Conservation (phyloP, 2,888 invertebrate genomes). For the Nomada flava region DNA sequence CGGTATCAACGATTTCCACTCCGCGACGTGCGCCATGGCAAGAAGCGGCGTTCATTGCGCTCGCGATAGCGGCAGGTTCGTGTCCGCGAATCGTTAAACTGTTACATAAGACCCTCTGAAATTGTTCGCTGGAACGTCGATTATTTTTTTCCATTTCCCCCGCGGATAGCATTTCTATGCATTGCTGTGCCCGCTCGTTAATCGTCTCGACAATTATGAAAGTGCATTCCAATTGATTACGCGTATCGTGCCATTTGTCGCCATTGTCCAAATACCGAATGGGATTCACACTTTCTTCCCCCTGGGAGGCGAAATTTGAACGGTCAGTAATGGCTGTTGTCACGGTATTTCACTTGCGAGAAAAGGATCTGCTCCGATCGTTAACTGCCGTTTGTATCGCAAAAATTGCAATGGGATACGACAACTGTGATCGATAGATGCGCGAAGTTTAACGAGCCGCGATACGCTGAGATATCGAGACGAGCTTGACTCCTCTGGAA, state of each 20-base stretch:
- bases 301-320: no score
- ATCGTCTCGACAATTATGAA: background rate
- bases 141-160: background rate
- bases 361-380: no score
- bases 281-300: no score
- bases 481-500: background rate
- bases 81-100: slow-evolving; percentile 48
- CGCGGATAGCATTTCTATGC: background rate
- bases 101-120: slow-evolving; percentile 34
- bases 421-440: background rate
- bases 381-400: no score
- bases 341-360: no score
- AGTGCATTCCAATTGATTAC: background rate
- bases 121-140: slow-evolving; percentile 19
- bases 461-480: background rate
- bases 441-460: background rate
- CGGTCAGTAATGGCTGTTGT: no score
- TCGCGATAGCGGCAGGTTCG: slow-evolving; percentile 33
- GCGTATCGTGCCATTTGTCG: no score
- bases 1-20: slow-evolving; percentile 54
- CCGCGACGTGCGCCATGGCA: background rate
- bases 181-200: background rate
- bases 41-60: slow-evolving; percentile 41
- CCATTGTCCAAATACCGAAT: no score
- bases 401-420: no score